Base-by-base conservation (phyloP, 2,113 vertebrate species). In the Connochaetes taurinus region DNA sequence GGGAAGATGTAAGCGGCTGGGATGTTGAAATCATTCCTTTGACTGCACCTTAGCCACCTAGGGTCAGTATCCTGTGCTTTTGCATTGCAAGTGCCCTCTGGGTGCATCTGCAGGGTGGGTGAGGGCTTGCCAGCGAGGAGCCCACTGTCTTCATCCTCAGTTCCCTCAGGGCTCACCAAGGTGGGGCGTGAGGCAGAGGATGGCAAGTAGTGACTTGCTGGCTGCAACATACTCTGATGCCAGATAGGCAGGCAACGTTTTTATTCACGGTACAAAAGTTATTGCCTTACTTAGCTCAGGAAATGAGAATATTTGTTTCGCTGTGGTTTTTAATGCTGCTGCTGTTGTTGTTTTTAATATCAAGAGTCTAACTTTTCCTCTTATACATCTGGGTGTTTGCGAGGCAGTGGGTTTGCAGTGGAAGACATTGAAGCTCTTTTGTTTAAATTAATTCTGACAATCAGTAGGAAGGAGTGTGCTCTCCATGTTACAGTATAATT, bases 181-280 rank as follows among this genome's bases (percentile, higher is more conserved):
- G 11, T 25, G 3, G 19, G 19, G 17, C 5, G 5, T 6, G n/a
- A 74, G n/a, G 19, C 6, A 10, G n/a, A 16, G n/a, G n/a, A 1
- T 74, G n/a, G 67, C 67, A 40, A 23, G 10, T n/a, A 53, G 47
- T 82, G 47, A 19, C 33, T 82, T n/a, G 50, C 2, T n/a, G 80
- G 12, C 50, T 53, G 6, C 50, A 53, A 14, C 50, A 53, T 7
- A 11, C 50, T 82, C 33, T 53, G 80, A 14, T 82, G 50, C 19
- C 50, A 23, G 80, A 23, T n/a, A 21, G 80, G 78, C 47, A 52
- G 47, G 47, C 78, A 52, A 7, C 2, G 6, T 52, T 53, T 52
- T 53, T 52, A 36, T 14, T 82, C 50, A 53, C 50, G 25, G 21
- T 53, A 53, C 27, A 64, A 27, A 33, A 16, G 2, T 19, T 40